phyloP scores from a whole-genome alignment of 2,888 invertebrate genomes.

The Ophion obscuratus region DNA sequence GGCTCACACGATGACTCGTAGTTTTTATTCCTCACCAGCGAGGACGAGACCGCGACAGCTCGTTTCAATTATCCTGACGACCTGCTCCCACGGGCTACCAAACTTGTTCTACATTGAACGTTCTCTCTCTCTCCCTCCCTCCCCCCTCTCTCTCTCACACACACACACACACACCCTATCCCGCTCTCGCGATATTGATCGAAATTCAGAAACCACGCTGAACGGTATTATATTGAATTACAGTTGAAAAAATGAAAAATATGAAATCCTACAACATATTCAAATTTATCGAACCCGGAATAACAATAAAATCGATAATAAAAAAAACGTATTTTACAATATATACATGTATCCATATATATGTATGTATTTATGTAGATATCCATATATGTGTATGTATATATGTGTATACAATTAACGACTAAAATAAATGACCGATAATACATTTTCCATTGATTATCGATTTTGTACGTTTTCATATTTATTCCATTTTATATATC shows the following conservation, averaged over 20 bases:
- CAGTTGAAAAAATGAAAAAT: conserved; percentile 7
- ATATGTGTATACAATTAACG: no score
- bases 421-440: background rate
- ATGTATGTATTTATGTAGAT: no score
- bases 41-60: conserved; percentile 57
- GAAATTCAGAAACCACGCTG: conserved; percentile 38
- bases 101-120: conserved; percentile 48
- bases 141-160: background rate
- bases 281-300: conserved; percentile 18
- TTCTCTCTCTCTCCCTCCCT: background rate
- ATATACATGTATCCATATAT: no score
- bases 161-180: no score
- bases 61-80: conserved; percentile 76
- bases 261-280: conserved; percentile 13
- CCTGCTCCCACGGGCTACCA: conserved; percentile 69
- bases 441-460: no score
- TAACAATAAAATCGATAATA: background rate
- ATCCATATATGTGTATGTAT: no score
- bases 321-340: no score
- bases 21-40: conserved; percentile 70
- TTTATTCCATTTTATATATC: background rate
- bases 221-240: background rate
- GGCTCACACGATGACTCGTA: conserved; percentile 75
- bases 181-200: conserved; percentile 62
- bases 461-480: no score